Conservation (phyloP, 2,113 vertebrate species). For the Oryzias celebensis region DNA sequence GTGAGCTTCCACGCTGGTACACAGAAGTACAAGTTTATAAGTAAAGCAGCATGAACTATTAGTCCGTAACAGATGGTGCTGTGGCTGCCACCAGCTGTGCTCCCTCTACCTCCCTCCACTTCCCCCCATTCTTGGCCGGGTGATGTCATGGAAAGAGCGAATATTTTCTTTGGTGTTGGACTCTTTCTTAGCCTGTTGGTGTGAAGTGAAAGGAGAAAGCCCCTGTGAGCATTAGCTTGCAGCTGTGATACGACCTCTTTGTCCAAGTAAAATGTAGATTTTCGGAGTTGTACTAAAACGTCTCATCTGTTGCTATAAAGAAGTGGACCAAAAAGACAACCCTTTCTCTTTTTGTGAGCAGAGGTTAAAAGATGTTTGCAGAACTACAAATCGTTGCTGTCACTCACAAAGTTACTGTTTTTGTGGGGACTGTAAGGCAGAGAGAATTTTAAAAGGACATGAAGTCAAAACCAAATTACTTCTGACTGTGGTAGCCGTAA, state of each 20-base stretch:
- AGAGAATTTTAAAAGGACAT: too few relatives aligned
- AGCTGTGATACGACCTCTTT: constrained; percentile 81
- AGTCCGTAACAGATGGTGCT: constrained; percentile 89
- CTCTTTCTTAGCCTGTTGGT: constrained; percentile 78
- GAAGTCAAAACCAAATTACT: too few relatives aligned
- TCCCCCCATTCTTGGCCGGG: constrained; percentile 71
- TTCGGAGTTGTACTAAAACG: constrained; percentile 64
- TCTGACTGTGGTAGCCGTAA: too few relatives aligned
- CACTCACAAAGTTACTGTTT: too few relatives aligned
- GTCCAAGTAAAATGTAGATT: constrained; percentile 74
- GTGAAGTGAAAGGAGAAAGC: constrained; percentile 79
- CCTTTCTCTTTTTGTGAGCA: constrained; percentile 25
- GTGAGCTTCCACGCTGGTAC: constrained; percentile 37
- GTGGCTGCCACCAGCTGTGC: constrained; percentile 92
- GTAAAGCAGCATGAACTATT: constrained; percentile 81
- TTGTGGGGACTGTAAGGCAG: too few relatives aligned
- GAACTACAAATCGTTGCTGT: too few relatives aligned
- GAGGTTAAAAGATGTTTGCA: too few relatives aligned
- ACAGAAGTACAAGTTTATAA: constrained; percentile 77
- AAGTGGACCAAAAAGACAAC: constrained; percentile 60
- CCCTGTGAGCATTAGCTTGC: constrained; percentile 75
- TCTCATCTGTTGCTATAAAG: constrained; percentile 78
- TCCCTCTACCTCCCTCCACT: constrained; percentile 61
- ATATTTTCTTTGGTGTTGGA: constrained; percentile 78
- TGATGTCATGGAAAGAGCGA: constrained; percentile 90